Base-by-base conservation (phyloP, 2,113 vertebrate species). In the Cryptotis parvus region DNA sequence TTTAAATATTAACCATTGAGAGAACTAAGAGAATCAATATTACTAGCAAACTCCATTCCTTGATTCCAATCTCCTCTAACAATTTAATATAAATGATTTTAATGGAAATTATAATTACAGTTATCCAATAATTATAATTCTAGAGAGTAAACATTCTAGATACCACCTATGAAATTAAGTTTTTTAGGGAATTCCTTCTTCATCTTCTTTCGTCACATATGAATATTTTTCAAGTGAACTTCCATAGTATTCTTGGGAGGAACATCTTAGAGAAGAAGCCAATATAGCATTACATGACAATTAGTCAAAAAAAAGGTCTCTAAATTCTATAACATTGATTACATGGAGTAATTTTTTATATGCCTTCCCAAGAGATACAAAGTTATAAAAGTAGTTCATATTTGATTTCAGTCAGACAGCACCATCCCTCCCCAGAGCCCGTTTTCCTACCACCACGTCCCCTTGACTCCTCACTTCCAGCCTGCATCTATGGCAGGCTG, bases 101-200 rank as follows among this genome's bases (percentile, higher is more conserved):
- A n/a, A n/a, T n/a, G n/a, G n/a, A n/a, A 9, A 2, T 35, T 75
- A 37, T 70, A 84, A 89, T 89, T 78, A 66, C 1, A 15, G 7
- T 29, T 45, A 95, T 87, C 35, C n/a, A 87, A 66, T 79, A 84
- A 84, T 84, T 43, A 16, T 41, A 89, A 69, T 58, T 73, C 9
- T 39, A 41, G 58, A 35, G 20, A 11, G 9, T 52, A 61, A 84
- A 49, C n/a, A 72, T 18, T 77, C 14, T 52, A n/a, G 43, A 22
- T 68, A 33, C 61, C 52, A 74, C 27, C 55, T 58, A 72, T 81
- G 39, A 93, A 52, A 63, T 22, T 69, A 66, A 65, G 15, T 37
- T 43, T 41, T 31, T 65, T 84, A 70, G n/a, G 9, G 37, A 82
- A 58, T 11, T n/a, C 10, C 43, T 85, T 39, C 27, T 84, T 69